Evolutionary conservation across 2,797 vertebrate genomes (phyloP).

Genomic region (Falco rusticolus): DNA sequence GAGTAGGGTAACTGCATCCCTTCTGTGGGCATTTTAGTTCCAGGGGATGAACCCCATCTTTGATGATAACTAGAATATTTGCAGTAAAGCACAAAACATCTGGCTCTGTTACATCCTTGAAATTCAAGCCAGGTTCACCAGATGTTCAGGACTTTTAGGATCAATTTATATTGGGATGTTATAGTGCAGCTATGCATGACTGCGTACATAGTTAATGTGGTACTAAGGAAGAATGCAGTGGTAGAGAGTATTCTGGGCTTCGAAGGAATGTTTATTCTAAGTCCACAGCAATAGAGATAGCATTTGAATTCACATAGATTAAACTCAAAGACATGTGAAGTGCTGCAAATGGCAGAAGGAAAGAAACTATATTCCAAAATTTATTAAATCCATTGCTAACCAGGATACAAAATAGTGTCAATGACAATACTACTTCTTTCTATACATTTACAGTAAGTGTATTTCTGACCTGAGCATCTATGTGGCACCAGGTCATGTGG

Average conservation of each 20-base stretch:
- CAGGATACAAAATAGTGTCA: not conserved
- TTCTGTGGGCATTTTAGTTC: not conserved
- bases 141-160: not conserved
- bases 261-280: not conserved
- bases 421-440: not conserved
- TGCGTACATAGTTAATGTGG: not conserved
- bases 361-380: not conserved
- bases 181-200: not conserved
- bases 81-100: not conserved
- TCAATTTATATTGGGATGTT: not conserved
- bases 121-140: not conserved
- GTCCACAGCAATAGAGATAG: not conserved
- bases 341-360: not conserved
- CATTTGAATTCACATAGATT: not conserved
- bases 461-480: not conserved
- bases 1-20: not conserved
- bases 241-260: not conserved
- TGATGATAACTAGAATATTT: not conserved
- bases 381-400: not conserved
- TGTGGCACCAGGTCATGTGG: accelerated
- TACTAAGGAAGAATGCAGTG: not conserved
- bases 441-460: not conserved
- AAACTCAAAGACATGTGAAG: not conserved
- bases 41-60: not conserved
- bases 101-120: not conserved